Percentiles rank a stretch among this genome's conserved stretches.
phyloP scores from a whole-genome alignment of 2,113 vertebrate genomes.

The Rallus limicola region DNA sequence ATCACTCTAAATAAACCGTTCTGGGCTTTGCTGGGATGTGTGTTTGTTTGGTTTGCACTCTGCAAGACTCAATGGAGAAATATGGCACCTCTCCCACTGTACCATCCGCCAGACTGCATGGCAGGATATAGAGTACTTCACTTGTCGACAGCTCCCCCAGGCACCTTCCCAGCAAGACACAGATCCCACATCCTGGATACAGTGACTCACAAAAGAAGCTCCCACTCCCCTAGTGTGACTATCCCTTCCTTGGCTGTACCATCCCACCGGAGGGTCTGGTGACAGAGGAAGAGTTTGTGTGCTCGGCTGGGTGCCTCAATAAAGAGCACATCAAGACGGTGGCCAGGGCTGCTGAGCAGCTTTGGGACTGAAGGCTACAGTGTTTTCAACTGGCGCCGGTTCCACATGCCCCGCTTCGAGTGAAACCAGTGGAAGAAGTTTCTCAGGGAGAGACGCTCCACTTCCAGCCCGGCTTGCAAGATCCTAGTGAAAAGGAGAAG shows the following conservation, averaged over 20 bases:
- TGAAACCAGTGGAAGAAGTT: slow-evolving; percentile 95
- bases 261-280: not conserved
- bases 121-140: not conserved
- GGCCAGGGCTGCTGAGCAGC: not conserved
- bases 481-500: slow-evolving; percentile 77
- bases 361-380: not conserved
- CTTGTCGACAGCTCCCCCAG: not conserved
- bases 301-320: not conserved
- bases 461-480: slow-evolving; percentile 89
- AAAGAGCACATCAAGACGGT: not conserved
- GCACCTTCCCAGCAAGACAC: not conserved
- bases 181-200: not conserved
- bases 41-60: not conserved
- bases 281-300: not conserved
- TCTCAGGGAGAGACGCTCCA: slow-evolving; percentile 90
- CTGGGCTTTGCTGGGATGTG: not conserved
- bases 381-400: slow-evolving; percentile 74
- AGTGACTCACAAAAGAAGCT: not conserved
- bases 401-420: slow-evolving; percentile 97
- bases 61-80: not conserved
- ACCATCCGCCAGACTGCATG: not conserved
- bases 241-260: not conserved
- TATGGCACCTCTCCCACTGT: slow-evolving; percentile 2
- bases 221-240: fast-evolving
- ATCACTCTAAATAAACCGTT: not conserved